phyloP scores from a whole-genome alignment of 2,888 invertebrate genomes.

The Cryptus armator region DNA sequence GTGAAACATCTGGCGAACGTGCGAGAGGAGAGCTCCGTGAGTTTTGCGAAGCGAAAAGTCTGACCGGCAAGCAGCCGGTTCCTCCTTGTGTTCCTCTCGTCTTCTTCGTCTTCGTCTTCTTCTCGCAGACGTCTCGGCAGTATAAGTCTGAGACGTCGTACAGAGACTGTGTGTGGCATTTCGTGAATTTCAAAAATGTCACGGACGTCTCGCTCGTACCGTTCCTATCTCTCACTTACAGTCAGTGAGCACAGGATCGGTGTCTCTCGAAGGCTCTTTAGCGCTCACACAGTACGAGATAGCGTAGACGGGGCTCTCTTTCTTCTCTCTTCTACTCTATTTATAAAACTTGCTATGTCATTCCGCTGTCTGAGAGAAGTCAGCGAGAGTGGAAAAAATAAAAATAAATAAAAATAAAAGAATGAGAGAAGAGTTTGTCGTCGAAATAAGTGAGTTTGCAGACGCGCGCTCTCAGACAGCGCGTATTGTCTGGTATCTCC shows the following conservation, averaged over 20 bases:
- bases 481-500: slow-evolving; percentile 20
- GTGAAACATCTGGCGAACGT: slow-evolving; percentile 61
- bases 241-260: slow-evolving; percentile 22
- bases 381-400: slow-evolving; percentile 35
- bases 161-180: slow-evolving; percentile 69
- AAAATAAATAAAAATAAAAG: slow-evolving; percentile 38
- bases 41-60: slow-evolving; percentile 51
- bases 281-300: slow-evolving; percentile 21
- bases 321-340: slow-evolving; percentile 58
- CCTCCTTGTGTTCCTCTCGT: slow-evolving; percentile 5
- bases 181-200: slow-evolving; percentile 78
- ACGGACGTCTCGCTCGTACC: slow-evolving; percentile 72
- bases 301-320: slow-evolving; percentile 38
- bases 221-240: slow-evolving; percentile 58
- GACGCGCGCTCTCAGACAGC: slow-evolving; percentile 15
- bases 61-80: slow-evolving; percentile 63
- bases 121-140: slow-evolving; percentile 23
- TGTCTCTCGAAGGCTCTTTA: neutral
- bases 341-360: slow-evolving; percentile 66
- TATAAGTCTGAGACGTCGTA: slow-evolving; percentile 61
- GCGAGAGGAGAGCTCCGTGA: neutral
- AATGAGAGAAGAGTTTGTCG: slow-evolving; percentile 52
- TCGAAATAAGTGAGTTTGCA: slow-evolving; percentile 53
- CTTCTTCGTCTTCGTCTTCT: slow-evolving; percentile 15
- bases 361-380: slow-evolving; percentile 60